phyloP scores from a whole-genome alignment of 2,113 vertebrate species.

The Myrmecophaga tridactyla region DNA sequence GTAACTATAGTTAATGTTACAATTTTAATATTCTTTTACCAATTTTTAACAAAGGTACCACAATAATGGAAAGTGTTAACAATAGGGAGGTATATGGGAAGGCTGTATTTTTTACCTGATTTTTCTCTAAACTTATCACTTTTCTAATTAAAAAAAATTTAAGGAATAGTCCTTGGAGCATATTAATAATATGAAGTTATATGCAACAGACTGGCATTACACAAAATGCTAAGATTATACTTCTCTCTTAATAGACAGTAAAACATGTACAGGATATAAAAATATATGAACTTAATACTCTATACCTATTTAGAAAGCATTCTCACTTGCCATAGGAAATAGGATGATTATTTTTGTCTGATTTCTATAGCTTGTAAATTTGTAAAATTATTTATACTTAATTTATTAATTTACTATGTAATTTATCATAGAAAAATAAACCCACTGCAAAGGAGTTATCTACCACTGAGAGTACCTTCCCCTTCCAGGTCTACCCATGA shows the following conservation, averaged over 20 bases:
- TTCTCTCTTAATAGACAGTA: neutral
- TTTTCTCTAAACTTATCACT: neutral
- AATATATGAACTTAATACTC: conserved; percentile 21
- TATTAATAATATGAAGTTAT: conserved; percentile 44
- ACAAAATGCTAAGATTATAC: conserved; percentile 33
- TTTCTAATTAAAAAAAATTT: neutral
- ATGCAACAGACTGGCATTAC: neutral
- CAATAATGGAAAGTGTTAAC: too few species aligned
- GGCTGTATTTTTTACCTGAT: too few species aligned
- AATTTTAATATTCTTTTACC: too few species aligned
- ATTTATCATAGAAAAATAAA: neutral
- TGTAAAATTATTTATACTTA: conserved; percentile 30
- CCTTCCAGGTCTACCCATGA: neutral
- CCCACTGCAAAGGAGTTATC: neutral
- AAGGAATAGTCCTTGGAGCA: neutral
- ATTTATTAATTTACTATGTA: conserved; percentile 50
- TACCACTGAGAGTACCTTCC: neutral
- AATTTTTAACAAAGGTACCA: too few species aligned
- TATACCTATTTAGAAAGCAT: conserved; percentile 35
- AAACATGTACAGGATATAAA: neutral
- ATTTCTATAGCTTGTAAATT: neutral
- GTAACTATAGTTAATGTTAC: too few species aligned
- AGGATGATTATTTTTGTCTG: conserved; percentile 34
- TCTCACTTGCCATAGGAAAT: neutral
- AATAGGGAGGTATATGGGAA: too few species aligned